phyloP scores from a whole-genome alignment of 2,113 vertebrate genomes.

The Cyanoderma ruficeps region DNA sequence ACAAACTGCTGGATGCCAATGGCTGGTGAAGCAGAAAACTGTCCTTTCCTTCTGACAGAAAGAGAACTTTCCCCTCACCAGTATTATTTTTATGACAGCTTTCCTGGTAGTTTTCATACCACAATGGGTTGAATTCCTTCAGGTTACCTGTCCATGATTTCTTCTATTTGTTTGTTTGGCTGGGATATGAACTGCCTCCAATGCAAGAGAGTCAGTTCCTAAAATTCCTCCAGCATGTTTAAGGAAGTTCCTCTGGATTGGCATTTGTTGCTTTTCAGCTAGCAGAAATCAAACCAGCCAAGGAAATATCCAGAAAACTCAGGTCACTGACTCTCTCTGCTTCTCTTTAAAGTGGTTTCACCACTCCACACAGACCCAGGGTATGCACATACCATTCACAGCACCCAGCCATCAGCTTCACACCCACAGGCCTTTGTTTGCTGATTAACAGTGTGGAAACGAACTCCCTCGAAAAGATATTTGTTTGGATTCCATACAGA shows the following conservation, averaged over 20 bases:
- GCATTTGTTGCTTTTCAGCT: not conserved
- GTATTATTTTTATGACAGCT: not conserved
- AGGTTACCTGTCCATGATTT: not conserved
- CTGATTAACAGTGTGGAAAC: constrained; percentile 22
- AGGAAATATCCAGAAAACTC: not conserved
- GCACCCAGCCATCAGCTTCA: not conserved
- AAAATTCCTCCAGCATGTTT: not conserved
- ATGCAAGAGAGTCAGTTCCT: not conserved
- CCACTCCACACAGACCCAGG: not conserved
- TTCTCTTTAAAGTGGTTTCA: not conserved
- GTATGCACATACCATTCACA: accelerated
- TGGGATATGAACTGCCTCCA: not conserved
- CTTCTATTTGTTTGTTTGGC: not conserved
- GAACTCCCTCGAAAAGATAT: not conserved
- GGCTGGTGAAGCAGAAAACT: not conserved
- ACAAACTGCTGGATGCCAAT: not conserved
- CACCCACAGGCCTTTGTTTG: constrained; percentile 24
- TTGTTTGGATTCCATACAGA: constrained; percentile 33
- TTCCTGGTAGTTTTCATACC: not conserved
- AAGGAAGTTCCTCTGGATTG: not conserved
- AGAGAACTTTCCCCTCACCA: not conserved
- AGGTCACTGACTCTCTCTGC: not conserved
- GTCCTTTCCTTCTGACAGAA: not conserved
- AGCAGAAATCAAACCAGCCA: not conserved
- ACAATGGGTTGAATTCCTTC: not conserved